These are phyloP conservation scores for Machimus atricapillus DNA, from an alignment of 2,888 invertebrate species.

Conservation along the genomic window DNA sequence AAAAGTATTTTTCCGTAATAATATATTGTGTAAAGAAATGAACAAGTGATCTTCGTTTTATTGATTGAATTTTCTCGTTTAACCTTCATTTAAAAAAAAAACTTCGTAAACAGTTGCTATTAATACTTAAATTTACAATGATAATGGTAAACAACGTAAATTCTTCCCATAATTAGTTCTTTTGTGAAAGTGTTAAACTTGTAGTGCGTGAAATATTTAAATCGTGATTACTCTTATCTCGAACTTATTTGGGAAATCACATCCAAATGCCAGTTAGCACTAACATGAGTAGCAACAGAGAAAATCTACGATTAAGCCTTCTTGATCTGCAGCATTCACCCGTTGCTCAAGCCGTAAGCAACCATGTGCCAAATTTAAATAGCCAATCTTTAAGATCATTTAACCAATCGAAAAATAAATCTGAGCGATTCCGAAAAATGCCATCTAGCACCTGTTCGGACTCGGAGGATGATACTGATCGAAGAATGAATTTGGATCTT, in stretches of 20 bases:
- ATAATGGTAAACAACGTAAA: neutral
- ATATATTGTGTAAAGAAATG: too few relatives aligned
- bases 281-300: slow-evolving; percentile 58
- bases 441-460: slow-evolving; percentile 62
- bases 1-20: too few relatives aligned
- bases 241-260: neutral
- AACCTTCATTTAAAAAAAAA: too few relatives aligned
- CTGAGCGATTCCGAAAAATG: slow-evolving; percentile 60
- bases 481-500: slow-evolving; percentile 56
- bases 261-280: slow-evolving; percentile 29
- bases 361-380: slow-evolving; percentile 29
- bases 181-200: neutral
- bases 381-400: neutral
- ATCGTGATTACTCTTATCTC: neutral
- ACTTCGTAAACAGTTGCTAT: neutral
- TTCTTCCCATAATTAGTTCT: neutral
- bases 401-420: slow-evolving; percentile 43
- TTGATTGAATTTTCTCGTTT: too few relatives aligned
- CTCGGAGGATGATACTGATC: slow-evolving; percentile 61
- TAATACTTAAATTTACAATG: neutral
- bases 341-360: slow-evolving; percentile 47
- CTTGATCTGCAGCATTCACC: slow-evolving; percentile 57
- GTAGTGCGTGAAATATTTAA: neutral
- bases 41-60: too few relatives aligned
- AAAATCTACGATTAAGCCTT: slow-evolving; percentile 60